Evolutionary conservation across 2,113 vertebrate species (phyloP).

Genomic region (Sceloporus tristichus): DNA sequence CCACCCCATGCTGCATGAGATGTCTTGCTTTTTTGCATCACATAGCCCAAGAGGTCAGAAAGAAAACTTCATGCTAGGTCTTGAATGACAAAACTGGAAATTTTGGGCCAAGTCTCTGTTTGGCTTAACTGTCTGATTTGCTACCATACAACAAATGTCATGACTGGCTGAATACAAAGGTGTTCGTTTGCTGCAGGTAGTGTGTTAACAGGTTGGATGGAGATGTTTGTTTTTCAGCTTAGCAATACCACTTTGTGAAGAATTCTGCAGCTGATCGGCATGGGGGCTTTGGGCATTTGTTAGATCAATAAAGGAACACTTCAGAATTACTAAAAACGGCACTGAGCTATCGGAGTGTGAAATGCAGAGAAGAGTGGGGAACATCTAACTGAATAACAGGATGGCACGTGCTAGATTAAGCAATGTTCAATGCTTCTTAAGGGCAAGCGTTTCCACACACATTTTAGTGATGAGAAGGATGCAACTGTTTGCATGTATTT

Average conservation of each 20-base stretch:
- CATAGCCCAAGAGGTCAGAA: neutral
- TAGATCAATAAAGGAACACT: constrained; percentile 15
- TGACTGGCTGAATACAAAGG: rapidly evolving
- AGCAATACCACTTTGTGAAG: neutral
- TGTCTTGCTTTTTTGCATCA: neutral
- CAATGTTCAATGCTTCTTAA: constrained; percentile 11
- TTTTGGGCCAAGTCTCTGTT: constrained; percentile 1
- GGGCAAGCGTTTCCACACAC: constrained; percentile 2
- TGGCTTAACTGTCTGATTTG: neutral
- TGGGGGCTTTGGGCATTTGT: neutral
- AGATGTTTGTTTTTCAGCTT: neutral
- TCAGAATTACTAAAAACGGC: constrained; percentile 39
- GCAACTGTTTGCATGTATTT: neutral
- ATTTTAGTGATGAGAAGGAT: neutral
- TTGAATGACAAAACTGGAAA: neutral
- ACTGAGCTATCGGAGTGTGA: constrained; percentile 48
- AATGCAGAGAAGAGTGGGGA: constrained; percentile 30
- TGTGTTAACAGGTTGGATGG: neutral
- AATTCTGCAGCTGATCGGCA: neutral
- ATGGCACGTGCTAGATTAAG: neutral
- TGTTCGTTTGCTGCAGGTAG: too few species aligned
- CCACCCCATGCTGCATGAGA: neutral
- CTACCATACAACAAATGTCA: neutral
- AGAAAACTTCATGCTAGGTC: neutral
- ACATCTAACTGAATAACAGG: constrained; percentile 6